Evolutionary conservation across 2,888 invertebrate genomes (phyloP).

Genomic region (Andrena camellia): DNA sequence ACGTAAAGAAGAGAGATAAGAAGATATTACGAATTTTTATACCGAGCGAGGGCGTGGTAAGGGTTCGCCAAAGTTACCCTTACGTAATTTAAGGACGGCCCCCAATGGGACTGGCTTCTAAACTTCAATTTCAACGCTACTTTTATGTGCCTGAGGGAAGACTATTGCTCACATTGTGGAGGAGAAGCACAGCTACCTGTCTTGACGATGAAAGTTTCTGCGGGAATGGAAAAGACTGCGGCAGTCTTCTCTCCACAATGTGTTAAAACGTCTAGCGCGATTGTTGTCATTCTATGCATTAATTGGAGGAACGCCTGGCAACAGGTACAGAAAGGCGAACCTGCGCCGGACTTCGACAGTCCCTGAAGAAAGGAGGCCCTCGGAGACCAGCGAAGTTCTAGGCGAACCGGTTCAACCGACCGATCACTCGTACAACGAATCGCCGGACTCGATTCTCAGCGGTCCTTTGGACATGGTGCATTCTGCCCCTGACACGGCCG

Average conservation of each 20-base stretch:
- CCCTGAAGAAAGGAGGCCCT: conserved; percentile 73
- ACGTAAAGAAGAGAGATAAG: not conserved
- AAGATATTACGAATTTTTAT: too few relatives aligned
- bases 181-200: conserved; percentile 4
- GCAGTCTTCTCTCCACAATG: conserved; percentile 39
- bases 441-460: conserved; percentile 78
- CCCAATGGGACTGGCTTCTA: too few relatives aligned
- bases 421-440: conserved; percentile 73
- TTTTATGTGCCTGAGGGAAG: not conserved
- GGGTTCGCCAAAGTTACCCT: too few relatives aligned
- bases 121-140: too few relatives aligned
- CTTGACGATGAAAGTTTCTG: not conserved
- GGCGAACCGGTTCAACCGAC: conserved; percentile 68
- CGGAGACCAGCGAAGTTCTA: conserved; percentile 59
- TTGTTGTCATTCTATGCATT: conserved; percentile 39
- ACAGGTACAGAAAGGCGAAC: conserved; percentile 65
- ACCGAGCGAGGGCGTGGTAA: too few relatives aligned
- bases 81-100: too few relatives aligned
- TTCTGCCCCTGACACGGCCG: conserved; percentile 76
- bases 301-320: conserved; percentile 53
- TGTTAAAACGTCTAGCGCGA: not conserved
- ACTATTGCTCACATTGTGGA: conserved; percentile 34
- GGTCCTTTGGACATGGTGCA: conserved; percentile 73
- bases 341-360: conserved; percentile 79
- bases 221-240: not conserved